phyloP scores from a whole-genome alignment of 2,113 vertebrate genomes.

The Etheostoma cragini region DNA sequence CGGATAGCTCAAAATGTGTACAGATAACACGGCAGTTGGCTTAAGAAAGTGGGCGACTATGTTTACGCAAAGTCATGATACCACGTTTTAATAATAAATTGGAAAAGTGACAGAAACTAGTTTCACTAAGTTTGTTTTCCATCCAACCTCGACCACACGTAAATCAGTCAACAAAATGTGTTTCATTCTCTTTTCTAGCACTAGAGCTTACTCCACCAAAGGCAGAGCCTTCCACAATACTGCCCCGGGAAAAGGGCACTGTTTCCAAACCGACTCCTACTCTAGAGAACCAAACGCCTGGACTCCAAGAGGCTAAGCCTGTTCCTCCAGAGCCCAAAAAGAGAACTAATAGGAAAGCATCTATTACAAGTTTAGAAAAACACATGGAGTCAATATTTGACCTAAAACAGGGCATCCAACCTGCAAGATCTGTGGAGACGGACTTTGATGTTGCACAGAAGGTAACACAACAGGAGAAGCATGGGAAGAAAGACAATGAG shows the following conservation, averaged over 20 bases:
- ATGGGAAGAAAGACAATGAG: conserved; percentile 21
- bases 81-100: conserved; percentile 7
- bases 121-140: not conserved
- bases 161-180: not conserved
- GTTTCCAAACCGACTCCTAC: conserved; percentile 16
- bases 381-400: conserved; percentile 36
- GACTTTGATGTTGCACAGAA: conserved; percentile 22
- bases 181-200: conserved; percentile 27
- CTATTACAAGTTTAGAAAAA: conserved; percentile 64
- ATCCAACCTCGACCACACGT: not conserved
- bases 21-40: too few relatives aligned
- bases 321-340: conserved; percentile 67
- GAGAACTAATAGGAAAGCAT: conserved; percentile 59
- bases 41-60: too few relatives aligned
- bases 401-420: conserved; percentile 12
- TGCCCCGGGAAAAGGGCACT: conserved; percentile 23
- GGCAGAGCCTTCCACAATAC: conserved; percentile 33
- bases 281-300: conserved; percentile 35
- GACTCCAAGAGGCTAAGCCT: conserved; percentile 25
- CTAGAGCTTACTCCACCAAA: conserved; percentile 27
- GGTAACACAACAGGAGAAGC: conserved; percentile 16
- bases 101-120: not conserved
- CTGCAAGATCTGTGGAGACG: conserved; percentile 20
- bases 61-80: too few relatives aligned
- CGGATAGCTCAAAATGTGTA: too few relatives aligned